phyloP scores from a whole-genome alignment of 1,140 invertebrate genomes.

The Drosophila bocki region DNA sequence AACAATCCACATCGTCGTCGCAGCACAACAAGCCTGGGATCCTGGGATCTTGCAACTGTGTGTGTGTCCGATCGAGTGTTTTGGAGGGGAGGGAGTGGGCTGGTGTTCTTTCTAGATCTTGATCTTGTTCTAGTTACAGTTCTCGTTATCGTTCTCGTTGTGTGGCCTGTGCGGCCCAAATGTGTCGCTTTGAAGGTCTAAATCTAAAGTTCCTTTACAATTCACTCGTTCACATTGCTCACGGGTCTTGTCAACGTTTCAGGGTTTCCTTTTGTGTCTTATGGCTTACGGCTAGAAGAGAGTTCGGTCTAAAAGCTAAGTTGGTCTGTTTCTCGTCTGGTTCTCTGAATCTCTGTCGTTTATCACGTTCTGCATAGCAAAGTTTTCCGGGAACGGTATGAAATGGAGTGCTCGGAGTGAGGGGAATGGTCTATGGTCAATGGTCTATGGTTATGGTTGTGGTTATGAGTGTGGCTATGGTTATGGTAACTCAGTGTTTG shows the following conservation, averaged over 20 bases:
- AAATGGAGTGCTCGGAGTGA: constrained; percentile 29
- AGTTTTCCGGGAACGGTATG: constrained; percentile 35
- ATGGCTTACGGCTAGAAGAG: constrained; percentile 77
- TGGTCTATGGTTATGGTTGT: constrained; percentile 8
- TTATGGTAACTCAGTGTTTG: constrained; percentile 27
- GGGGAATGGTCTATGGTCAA: constrained; percentile 14
- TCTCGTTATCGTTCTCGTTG: constrained; percentile 42
- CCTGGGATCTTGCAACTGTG: constrained; percentile 32
- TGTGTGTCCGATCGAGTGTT: constrained; percentile 41
- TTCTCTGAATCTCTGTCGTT: constrained; percentile 74
- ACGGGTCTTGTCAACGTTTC: constrained; percentile 62
- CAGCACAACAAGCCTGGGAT: constrained; percentile 55
- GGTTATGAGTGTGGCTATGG: constrained; percentile 1
- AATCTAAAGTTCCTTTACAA: constrained; percentile 57
- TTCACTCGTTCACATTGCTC: constrained; percentile 51
- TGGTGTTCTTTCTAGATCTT: constrained; percentile 33
- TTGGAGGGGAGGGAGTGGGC: constrained; percentile 41
- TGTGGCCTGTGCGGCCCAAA: constrained; percentile 62
- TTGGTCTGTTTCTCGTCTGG: constrained; percentile 63
- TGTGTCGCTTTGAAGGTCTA: constrained; percentile 71
- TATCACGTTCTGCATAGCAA: constrained; percentile 77
- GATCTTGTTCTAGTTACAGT: constrained; percentile 31
- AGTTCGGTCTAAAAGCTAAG: constrained; percentile 70
- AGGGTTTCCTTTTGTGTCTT: constrained; percentile 43
- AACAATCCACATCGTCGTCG: constrained; percentile 42